Evolutionary conservation across 2,888 invertebrate genomes (phyloP), one percentile per base, ranked within the genome.

Genomic region (Drosophila seclusa): DNA sequence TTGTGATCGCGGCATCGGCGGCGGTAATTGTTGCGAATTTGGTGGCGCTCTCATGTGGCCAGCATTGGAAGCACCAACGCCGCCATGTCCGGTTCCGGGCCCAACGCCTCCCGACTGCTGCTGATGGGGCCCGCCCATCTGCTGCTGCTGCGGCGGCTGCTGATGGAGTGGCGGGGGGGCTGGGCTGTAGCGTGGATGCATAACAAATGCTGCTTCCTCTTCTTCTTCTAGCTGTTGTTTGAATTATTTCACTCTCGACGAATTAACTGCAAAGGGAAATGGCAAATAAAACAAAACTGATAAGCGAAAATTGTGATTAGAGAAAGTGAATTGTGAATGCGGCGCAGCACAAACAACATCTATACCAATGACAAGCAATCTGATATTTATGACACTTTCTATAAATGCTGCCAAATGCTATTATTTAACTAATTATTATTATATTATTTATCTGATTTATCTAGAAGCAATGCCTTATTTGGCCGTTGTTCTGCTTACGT

Each of bases 161-260:
- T 76, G 82, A 34, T 83, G 80, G 52, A 66, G 77, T 38, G 89
- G 83, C 57, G 91, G 89, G 48, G 90, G 89, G 38, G 90, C 91
- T 65, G 92, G 91, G 73, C 92, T 92, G 68, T 91, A 92, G 42
- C 91, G 88, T 74, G 89, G 91, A 87, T 92, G 92, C 92, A 92
- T 92, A 68, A 54, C 68, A 59, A 68, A 48, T 53, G 36, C 18
- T 54, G 32, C 7, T 40, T 49, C 21, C 50, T 34, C 32, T 42
- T 24, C 62, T 57, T 36, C 49, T 61, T 42, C 24, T 34, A 24
- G 24, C 8, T 24, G 24, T 45, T 45, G 24, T 4, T 45, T 45
- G 16, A 45, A 24, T 24, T 50, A 5, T 54, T 65, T 54, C 61
- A 61, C 61, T 69, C 53, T 66, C 65, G 53, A 50, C 59, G 40